A percentile compares a stretch with the other conserved stretches of the same genome.
Evolutionary conservation across 1,140 invertebrate genomes (phyloP).

Genomic region (Hydropsyche tenuis): DNA sequence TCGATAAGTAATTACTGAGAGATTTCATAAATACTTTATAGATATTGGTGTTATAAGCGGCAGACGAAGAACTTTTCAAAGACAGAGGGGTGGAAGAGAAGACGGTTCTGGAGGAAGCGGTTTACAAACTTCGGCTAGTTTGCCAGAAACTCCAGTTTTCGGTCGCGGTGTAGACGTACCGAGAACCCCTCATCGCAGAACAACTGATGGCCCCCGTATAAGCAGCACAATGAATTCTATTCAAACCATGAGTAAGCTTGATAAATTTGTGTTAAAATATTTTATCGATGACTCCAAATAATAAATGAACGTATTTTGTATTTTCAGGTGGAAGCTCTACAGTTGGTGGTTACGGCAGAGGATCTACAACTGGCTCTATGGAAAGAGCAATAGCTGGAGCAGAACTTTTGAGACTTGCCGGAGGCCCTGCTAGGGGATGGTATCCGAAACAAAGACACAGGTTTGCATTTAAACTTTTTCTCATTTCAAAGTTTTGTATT

Average conservation of each 20-base stretch:
- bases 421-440: constrained; percentile 82
- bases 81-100: constrained; percentile 57
- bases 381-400: constrained; percentile 74
- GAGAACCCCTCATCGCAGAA: constrained; percentile 71
- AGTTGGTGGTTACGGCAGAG: constrained; percentile 68
- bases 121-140: constrained; percentile 80
- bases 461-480: constrained; percentile 50
- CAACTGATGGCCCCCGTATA: constrained; percentile 66
- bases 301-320: background rate
- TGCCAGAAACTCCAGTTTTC: constrained; percentile 84
- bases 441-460: constrained; percentile 76
- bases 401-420: constrained; percentile 76
- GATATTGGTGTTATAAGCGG: constrained; percentile 60
- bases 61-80: constrained; percentile 61
- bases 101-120: constrained; percentile 60
- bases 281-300: background rate
- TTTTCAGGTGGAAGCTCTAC: constrained; percentile 60
- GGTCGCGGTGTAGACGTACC: constrained; percentile 80
- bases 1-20: background rate
- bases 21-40: constrained; percentile 46
- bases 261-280: constrained; percentile 29
- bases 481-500: background rate
- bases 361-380: constrained; percentile 64
- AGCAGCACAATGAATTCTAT: constrained; percentile 68
- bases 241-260: constrained; percentile 60